phyloP scores from a whole-genome alignment of 2,888 invertebrate species.

The Eucera pruinosa region DNA sequence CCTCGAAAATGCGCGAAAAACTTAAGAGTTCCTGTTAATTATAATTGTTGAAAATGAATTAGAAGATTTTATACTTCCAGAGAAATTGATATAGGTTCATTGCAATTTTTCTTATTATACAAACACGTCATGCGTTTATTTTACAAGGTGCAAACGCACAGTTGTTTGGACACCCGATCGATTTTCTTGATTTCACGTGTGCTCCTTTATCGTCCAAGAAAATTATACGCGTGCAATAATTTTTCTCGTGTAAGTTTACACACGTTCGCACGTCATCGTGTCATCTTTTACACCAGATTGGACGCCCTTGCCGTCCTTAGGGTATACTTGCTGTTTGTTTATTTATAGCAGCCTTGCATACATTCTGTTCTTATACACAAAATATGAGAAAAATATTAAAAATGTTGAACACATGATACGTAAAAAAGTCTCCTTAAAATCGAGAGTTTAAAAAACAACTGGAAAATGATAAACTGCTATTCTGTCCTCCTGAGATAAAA shows the following conservation, averaged over 20 bases:
- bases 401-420: too few species aligned
- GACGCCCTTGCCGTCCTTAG: slow-evolving; percentile 27
- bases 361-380: background rate
- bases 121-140: background rate
- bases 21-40: too few species aligned
- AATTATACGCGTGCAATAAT: slow-evolving; percentile 42
- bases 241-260: slow-evolving; percentile 24
- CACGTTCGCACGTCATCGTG: slow-evolving; percentile 35
- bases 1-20: too few species aligned
- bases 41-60: too few species aligned
- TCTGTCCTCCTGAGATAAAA: too few species aligned
- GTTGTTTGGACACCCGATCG: slow-evolving; percentile 16
- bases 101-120: background rate
- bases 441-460: too few species aligned
- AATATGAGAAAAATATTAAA: background rate
- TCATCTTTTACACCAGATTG: slow-evolving; percentile 32
- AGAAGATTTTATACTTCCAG: too few species aligned
- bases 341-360: slow-evolving; percentile 37
- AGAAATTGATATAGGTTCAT: too few species aligned
- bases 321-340: slow-evolving; percentile 43
- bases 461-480: too few species aligned
- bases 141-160: slow-evolving; percentile 2
- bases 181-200: slow-evolving; percentile 36
- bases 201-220: slow-evolving; percentile 24
- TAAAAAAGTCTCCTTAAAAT: too few species aligned